Conservation (phyloP, 2,888 invertebrate genomes). For the Taenaris catops region DNA sequence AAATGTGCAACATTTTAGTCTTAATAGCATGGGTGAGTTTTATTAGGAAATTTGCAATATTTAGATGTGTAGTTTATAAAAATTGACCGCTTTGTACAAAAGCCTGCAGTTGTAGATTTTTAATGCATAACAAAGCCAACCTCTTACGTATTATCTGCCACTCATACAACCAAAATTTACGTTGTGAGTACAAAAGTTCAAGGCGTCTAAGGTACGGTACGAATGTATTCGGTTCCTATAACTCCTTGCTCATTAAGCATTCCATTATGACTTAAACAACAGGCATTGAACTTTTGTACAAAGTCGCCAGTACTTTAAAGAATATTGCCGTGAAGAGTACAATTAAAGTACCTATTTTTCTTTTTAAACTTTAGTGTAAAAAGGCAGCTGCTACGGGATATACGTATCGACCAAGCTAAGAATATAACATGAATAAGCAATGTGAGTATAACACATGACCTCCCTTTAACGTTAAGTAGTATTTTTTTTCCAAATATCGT, state of each 20-base stretch:
- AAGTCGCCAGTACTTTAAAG: conserved; percentile 45
- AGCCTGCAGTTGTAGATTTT: conserved; percentile 35
- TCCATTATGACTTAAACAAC: conserved; percentile 24
- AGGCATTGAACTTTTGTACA: conserved; percentile 68
- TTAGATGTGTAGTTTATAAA: conserved; percentile 23
- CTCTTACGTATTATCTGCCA: conserved; percentile 43
- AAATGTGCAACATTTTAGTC: conserved; percentile 10
- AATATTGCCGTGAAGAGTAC: neutral
- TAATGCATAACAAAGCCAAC: conserved; percentile 43
- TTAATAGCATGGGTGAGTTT: conserved; percentile 61
- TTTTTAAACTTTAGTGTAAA: conserved; percentile 34
- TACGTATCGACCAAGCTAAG: conserved; percentile 4
- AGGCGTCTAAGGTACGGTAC: no score
- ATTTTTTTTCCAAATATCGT: no score
- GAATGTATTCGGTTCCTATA: neutral
- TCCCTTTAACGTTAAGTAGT: no score
- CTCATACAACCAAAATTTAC: conserved; percentile 29
- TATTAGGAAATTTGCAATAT: conserved; percentile 2
- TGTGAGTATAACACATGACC: conserved; percentile 46
- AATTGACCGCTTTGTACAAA: conserved; percentile 67
- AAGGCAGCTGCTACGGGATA: conserved; percentile 1
- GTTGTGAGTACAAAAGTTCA: conserved; percentile 54
- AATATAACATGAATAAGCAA: conserved; percentile 45
- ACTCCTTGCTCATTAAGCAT: conserved; percentile 7
- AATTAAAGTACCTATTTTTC: conserved; percentile 25